These are phyloP conservation scores for Lineus longissimus DNA, from an alignment of 1,140 invertebrate genomes.

Conservation along the genomic window DNA sequence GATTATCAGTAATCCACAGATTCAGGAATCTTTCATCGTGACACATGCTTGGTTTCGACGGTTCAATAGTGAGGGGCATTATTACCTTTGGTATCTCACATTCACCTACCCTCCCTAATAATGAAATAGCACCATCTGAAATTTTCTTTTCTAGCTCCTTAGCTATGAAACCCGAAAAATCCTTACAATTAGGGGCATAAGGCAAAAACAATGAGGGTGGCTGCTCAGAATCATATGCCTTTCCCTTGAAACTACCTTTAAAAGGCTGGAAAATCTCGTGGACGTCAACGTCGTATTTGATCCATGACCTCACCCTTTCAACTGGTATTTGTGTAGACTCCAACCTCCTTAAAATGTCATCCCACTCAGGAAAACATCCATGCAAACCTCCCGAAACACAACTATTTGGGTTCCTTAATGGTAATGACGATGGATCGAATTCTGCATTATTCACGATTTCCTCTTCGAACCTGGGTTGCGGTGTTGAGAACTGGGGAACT, in stretches of 20 bases:
- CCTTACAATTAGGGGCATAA: slow-evolving; percentile 16
- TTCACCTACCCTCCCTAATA: not conserved
- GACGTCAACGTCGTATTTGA: slow-evolving; percentile 17
- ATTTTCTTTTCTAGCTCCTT: not conserved
- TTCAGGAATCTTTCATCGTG: too few relatives aligned
- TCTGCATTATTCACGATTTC: too few relatives aligned
- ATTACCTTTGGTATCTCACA: not conserved
- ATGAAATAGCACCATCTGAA: not conserved
- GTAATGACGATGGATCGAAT: too few relatives aligned
- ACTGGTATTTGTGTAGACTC: too few relatives aligned
- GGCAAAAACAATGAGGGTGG: slow-evolving; percentile 16
- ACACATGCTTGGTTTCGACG: not conserved
- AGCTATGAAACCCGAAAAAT: slow-evolving; percentile 15
- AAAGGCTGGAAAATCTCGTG: slow-evolving; percentile 15
- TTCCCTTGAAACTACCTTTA: slow-evolving; percentile 20
- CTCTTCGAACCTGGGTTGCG: too few relatives aligned
- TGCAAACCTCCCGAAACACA: too few relatives aligned
- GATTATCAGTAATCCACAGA: too few relatives aligned
- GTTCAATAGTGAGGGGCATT: slow-evolving; percentile 1
- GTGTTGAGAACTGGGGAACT: too few relatives aligned
- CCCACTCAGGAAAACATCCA: too few relatives aligned
- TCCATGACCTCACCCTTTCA: slow-evolving; percentile 9
- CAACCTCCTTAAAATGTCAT: too few relatives aligned
- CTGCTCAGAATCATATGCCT: slow-evolving; percentile 11
- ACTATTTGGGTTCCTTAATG: too few relatives aligned